Percentiles rank a stretch among this genome's conserved stretches.
These are phyloP conservation scores for Dipodomys stephensi DNA, from an alignment of 2,113 vertebrate species.

Conservation along the genomic window DNA sequence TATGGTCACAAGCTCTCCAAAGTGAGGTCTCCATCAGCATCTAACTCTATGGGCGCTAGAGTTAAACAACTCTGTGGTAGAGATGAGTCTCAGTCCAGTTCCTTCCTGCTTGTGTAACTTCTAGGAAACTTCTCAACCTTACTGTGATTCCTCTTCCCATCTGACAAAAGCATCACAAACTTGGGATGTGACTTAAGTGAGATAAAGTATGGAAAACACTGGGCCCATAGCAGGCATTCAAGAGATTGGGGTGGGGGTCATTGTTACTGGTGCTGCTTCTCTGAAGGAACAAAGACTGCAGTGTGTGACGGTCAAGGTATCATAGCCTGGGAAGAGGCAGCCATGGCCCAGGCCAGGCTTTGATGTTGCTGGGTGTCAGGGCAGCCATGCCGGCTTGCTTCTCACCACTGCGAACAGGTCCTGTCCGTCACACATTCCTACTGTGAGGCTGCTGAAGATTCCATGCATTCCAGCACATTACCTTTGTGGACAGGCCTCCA, in stretches of 20 bases:
- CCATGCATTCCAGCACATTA: conserved; percentile 57
- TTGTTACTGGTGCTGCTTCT: not conserved
- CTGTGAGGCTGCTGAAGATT: conserved; percentile 56
- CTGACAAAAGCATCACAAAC: not conserved
- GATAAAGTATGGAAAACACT: not conserved
- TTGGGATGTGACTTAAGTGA: not conserved
- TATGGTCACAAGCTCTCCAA: not conserved
- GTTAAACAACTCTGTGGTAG: not conserved
- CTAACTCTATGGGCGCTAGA: not conserved
- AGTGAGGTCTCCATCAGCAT: not conserved
- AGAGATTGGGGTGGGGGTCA: not conserved
- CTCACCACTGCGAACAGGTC: conserved; percentile 19
- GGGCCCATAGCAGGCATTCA: not conserved
- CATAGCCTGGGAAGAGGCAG: not conserved
- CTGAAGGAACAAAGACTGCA: not conserved
- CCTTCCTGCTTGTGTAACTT: not conserved
- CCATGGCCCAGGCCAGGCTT: not conserved
- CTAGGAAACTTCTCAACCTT: not conserved
- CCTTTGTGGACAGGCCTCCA: not conserved
- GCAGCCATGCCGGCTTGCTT: not conserved
- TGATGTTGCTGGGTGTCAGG: not conserved
- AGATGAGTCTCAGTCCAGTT: not conserved
- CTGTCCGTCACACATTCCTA: conserved; percentile 55
- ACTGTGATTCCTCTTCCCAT: not conserved
- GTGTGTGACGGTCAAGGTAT: not conserved